These are phyloP conservation scores for Sturmia bella DNA, from an alignment of 2,888 invertebrate genomes.

Conservation along the genomic window DNA sequence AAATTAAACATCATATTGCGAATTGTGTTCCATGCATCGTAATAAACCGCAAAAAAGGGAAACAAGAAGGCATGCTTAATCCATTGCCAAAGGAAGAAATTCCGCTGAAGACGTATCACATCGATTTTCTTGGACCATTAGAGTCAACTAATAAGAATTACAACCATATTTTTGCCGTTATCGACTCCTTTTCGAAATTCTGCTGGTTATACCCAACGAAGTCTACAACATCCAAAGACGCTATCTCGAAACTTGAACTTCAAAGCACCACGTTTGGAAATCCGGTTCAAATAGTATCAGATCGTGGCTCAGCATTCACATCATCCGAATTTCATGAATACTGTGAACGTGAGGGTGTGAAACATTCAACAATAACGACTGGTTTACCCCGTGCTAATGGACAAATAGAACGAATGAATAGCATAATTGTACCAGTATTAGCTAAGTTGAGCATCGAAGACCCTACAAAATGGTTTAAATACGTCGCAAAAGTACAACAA, in stretches of 20 bases:
- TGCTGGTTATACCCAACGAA: conserved; percentile 78
- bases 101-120: conserved; percentile 53
- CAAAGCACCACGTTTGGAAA: conserved; percentile 78
- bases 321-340: conserved; percentile 75
- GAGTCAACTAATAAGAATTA: conserved; percentile 62
- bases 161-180: conserved; percentile 75
- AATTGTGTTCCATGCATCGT: conserved; percentile 7
- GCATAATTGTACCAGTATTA: conserved; percentile 46
- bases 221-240: conserved; percentile 74
- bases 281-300: conserved; percentile 75
- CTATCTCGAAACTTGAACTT: conserved; percentile 73
- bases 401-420: conserved; percentile 59
- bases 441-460: conserved; percentile 57
- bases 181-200: conserved; percentile 79
- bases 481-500: conserved; percentile 37
- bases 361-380: conserved; percentile 64
- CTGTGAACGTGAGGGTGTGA: conserved; percentile 75
- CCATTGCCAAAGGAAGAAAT: conserved; percentile 60
- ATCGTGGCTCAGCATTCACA: conserved; percentile 75
- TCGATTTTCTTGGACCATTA: conserved; percentile 51
- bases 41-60: conserved; percentile 42
- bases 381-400: conserved; percentile 63
- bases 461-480: conserved; percentile 25
- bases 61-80: conserved; percentile 53
- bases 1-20: neutral